Percentiles rank a stretch among this genome's conserved stretches.
These are phyloP conservation scores for Dione juno DNA, from an alignment of 2,888 invertebrate species.

Conservation along the genomic window DNA sequence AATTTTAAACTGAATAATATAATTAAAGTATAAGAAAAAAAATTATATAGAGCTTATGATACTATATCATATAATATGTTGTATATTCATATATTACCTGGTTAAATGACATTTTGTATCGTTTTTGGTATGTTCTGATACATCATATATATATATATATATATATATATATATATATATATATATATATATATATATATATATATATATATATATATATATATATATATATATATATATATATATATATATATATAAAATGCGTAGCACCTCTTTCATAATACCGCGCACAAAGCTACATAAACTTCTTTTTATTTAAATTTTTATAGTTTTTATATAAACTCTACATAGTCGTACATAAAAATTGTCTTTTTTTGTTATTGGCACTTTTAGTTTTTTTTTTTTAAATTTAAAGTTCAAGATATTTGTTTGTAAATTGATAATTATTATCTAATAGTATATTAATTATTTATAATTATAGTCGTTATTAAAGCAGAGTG, in stretches of 20 bases:
- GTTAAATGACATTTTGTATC: slow-evolving; percentile 29
- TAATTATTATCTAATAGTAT: background rate
- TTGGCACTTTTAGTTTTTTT: slow-evolving; percentile 23
- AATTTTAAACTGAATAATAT: background rate
- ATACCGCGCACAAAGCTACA: slow-evolving; percentile 45
- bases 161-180: slow-evolving; percentile 40
- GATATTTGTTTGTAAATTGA: slow-evolving; percentile 5
- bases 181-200: slow-evolving; percentile 42
- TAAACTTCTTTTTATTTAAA: slow-evolving; percentile 48
- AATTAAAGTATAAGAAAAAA: background rate
- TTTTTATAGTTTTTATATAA: slow-evolving; percentile 48
- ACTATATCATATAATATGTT: background rate
- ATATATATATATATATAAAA: slow-evolving; percentile 44
- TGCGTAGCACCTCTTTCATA: slow-evolving; percentile 55
- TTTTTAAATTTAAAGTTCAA: background rate
- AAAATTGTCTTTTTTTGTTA: slow-evolving; percentile 12
- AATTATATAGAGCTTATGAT: slow-evolving; percentile 2
- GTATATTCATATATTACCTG: background rate
- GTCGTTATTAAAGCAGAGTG: slow-evolving; percentile 17
- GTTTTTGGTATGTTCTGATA: slow-evolving; percentile 57
- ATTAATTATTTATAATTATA: slow-evolving; percentile 8
- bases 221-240: slow-evolving; percentile 39
- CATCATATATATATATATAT: slow-evolving; percentile 36
- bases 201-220: slow-evolving; percentile 40
- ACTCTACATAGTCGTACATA: slow-evolving; percentile 41